These are phyloP conservation scores for Gastrophysa polygoni DNA, from an alignment of 2,888 invertebrate genomes.

Conservation along the genomic window DNA sequence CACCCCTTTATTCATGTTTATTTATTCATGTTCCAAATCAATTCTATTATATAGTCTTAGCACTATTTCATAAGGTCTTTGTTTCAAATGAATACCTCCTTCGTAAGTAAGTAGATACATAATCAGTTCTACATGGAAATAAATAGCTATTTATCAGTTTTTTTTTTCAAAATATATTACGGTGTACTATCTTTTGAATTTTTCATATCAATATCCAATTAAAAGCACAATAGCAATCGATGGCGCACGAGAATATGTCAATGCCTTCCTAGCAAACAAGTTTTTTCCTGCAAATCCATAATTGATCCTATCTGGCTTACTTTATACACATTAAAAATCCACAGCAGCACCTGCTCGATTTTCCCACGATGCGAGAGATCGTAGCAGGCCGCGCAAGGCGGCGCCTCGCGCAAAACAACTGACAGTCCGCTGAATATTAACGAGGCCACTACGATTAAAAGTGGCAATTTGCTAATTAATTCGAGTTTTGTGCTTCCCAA, in stretches of 20 bases:
- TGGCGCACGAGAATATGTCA: not conserved
- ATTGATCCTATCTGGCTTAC: not conserved
- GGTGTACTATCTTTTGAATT: too few relatives aligned
- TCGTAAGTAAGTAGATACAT: too few relatives aligned
- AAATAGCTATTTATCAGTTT: too few relatives aligned
- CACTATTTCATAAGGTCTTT: too few relatives aligned
- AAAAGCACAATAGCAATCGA: not conserved
- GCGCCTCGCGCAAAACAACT: slow-evolving; percentile 47
- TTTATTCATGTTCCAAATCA: too few relatives aligned
- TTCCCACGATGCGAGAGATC: slow-evolving; percentile 49
- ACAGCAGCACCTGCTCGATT: slow-evolving; percentile 52
- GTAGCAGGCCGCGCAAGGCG: slow-evolving; percentile 30
- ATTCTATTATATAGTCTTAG: too few relatives aligned
- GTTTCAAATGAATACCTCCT: too few relatives aligned
- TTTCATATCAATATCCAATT: too few relatives aligned
- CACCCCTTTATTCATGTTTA: too few relatives aligned
- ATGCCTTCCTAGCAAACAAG: not conserved
- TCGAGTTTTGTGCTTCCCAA: slow-evolving; percentile 36
- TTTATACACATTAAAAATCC: not conserved
- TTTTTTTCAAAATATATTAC: too few relatives aligned
- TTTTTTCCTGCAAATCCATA: not conserved
- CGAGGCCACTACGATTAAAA: slow-evolving; percentile 46
- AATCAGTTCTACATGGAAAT: too few relatives aligned
- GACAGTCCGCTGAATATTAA: slow-evolving; percentile 50
- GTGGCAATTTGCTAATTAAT: slow-evolving; percentile 53